A percentile compares a stretch with the other conserved stretches of the same genome.
phyloP scores from a whole-genome alignment of 2,797 vertebrate species.

The Spheniscus humboldti region DNA sequence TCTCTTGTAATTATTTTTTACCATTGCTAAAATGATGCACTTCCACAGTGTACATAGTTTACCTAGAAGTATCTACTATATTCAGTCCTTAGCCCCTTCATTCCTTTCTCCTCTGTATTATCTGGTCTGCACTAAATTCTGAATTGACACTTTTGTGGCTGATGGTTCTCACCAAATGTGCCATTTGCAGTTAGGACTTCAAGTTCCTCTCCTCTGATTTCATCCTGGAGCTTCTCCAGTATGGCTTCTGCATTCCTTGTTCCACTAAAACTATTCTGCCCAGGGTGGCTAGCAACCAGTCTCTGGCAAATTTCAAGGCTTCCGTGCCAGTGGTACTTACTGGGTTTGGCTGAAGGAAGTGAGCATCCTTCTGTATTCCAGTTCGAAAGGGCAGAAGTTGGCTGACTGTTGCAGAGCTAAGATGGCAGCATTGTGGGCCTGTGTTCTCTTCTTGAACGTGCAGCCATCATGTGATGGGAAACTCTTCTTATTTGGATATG shows the following conservation, averaged over 20 bases:
- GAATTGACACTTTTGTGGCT: not conserved
- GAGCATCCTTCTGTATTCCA: not conserved
- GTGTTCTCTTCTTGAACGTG: not conserved
- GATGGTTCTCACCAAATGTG: not conserved
- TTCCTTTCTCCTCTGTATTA: not conserved
- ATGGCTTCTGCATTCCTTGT: not conserved
- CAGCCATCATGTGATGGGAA: not conserved
- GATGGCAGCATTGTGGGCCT: not conserved
- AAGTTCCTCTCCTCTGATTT: not conserved
- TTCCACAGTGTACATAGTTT: not conserved
- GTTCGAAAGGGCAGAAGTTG: not conserved
- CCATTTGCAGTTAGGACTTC: not conserved
- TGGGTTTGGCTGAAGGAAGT: not conserved
- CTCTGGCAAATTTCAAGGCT: not conserved
- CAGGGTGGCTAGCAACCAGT: not conserved
- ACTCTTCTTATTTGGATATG: not conserved
- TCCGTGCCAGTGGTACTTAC: not conserved
- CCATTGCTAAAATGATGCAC: not conserved
- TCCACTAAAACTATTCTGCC: not conserved
- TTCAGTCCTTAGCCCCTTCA: not conserved
- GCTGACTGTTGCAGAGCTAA: not conserved
- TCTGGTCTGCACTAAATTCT: not conserved
- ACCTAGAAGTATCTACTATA: not conserved
- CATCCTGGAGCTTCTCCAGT: not conserved
- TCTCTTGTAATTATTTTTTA: slow-evolving; percentile 29